A percentile compares a stretch with the other conserved stretches of the same genome.
phyloP scores from a whole-genome alignment of 2,888 invertebrate species.

The Limenitis camilla region DNA sequence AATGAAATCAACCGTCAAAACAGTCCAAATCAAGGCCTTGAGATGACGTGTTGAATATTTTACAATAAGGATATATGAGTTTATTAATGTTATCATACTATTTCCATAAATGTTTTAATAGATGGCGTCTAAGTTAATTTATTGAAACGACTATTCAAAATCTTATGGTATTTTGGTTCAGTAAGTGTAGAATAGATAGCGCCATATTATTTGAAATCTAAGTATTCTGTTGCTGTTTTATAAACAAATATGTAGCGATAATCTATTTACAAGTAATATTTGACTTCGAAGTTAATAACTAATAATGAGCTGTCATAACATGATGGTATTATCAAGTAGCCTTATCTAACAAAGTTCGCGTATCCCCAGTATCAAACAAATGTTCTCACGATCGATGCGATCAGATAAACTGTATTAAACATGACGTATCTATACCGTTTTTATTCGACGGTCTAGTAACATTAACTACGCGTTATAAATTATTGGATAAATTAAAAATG shows the following conservation, averaged over 20 bases:
- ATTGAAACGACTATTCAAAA: too few relatives aligned
- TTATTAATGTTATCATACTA: background rate
- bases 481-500: too few relatives aligned
- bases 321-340: conserved; percentile 4
- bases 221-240: too few relatives aligned
- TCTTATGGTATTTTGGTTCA: too few relatives aligned
- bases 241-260: too few relatives aligned
- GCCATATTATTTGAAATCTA: too few relatives aligned
- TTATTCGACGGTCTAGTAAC: background rate
- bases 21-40: conserved; percentile 7
- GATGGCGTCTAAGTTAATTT: too few relatives aligned
- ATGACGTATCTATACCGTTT: background rate
- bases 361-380: conserved; percentile 31
- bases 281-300: too few relatives aligned
- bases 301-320: background rate
- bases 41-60: conserved; percentile 8
- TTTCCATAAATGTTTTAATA: background rate
- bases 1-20: conserved; percentile 11
- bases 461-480: too few relatives aligned
- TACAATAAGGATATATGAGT: background rate
- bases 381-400: conserved; percentile 41
- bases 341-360: conserved; percentile 9
- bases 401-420: conserved; percentile 12
- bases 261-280: too few relatives aligned
- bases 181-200: too few relatives aligned